Evolutionary conservation across 1,140 invertebrate species (phyloP), one percentile per base, ranked within the genome.

Genomic region (Capitella teleta): DNA sequence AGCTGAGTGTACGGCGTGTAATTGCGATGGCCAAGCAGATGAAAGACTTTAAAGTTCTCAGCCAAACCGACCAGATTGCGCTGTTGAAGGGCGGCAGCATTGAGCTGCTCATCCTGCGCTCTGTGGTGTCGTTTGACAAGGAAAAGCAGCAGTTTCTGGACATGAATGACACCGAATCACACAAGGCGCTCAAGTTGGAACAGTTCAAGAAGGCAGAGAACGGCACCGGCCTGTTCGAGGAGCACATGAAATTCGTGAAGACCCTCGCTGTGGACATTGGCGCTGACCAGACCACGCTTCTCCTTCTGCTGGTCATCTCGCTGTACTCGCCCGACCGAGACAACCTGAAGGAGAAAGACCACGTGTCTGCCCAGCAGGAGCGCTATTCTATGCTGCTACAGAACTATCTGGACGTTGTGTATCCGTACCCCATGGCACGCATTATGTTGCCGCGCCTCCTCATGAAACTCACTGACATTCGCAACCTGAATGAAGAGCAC

Each of bases 401-500:
- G 46, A 64, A 66, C 18, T 78, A 78, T 57, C 64, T 77, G 45
- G 61, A 64, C 36, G 77, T 74, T 61, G 66, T 70, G 32, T 74
- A 72, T 54, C 71, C 74, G 10, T 45, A 57, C 25, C 53, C 59
- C 25, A 50, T 62, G 16, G 69, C 71, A 18, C 49, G 61, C 21
- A 54, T 60, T 28, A 53, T 77, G 44, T 78, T 73, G 57, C 72
- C 77, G 14, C 74, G 76, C 56, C 62, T 77, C 40, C 61, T 77
- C n/a, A 70, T 76, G 57, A 76, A 74, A 55, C 59, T 77, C 28
- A 68, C 72, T 12, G 76, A 78, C 61, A 68, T 78, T 49, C 66
- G 76, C 21, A 75, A 78, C 57, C 61, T 78, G 41, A 76, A 74
- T 50, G 76, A 78, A 57, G 67, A 72, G 38, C 76, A 77, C 55